These are phyloP conservation scores for Seladonia tumulorum DNA, from an alignment of 2,888 invertebrate species.

Conservation along the genomic window DNA sequence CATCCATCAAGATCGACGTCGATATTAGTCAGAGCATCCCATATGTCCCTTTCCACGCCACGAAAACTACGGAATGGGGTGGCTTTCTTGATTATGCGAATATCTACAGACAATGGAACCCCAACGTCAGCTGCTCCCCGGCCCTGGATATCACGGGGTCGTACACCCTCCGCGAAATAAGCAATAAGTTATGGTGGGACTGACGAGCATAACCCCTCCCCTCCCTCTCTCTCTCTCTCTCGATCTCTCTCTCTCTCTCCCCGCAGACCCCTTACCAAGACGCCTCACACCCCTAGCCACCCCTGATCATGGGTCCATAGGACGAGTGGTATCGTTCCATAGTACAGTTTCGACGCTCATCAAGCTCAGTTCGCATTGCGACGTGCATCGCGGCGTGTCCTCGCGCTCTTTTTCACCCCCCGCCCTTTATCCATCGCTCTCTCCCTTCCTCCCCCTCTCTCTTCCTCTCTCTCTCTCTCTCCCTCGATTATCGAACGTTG, in stretches of 20 bases:
- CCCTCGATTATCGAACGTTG: conserved; percentile 30
- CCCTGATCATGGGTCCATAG: conserved; percentile 67
- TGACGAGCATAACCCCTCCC: conserved; percentile 60
- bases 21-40: conserved; percentile 61
- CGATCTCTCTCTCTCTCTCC: background rate
- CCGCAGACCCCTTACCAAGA: conserved; percentile 64
- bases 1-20: conserved; percentile 64
- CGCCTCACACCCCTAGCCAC: conserved; percentile 47
- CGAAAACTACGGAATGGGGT: conserved; percentile 78
- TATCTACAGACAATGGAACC: conserved; percentile 80
- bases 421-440: background rate
- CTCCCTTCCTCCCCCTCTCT: background rate
- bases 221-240: conserved; percentile 51
- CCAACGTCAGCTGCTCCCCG: conserved; percentile 80
- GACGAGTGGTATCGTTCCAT: conserved; percentile 70
- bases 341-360: conserved; percentile 71
- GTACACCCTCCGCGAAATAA: conserved; percentile 78
- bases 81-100: conserved; percentile 81
- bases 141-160: conserved; percentile 65
- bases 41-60: conserved; percentile 66
- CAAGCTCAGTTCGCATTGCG: conserved; percentile 69
- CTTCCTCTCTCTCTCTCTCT: background rate
- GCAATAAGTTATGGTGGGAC: conserved; percentile 82
- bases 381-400: conserved; percentile 68
- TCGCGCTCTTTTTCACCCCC: conserved; percentile 50